Evolutionary conservation across 2,113 vertebrate species (phyloP), one percentile per base, ranked within the genome.

Genomic region (Cinclus mexicanus): DNA sequence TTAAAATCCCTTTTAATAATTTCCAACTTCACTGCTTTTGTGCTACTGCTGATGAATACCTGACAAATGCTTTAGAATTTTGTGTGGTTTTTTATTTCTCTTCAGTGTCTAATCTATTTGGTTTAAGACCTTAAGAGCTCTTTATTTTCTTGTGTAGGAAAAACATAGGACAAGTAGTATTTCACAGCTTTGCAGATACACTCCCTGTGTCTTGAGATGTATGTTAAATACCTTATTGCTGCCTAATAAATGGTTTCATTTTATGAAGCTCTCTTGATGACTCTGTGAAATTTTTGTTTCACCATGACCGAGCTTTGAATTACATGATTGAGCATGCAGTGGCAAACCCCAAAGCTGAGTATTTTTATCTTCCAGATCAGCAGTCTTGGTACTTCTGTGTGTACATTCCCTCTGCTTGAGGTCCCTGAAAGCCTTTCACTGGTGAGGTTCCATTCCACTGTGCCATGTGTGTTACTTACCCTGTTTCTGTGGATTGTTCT

Each of bases 401-500:
- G 2, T 18, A 4, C 9, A 12, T 47, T 75, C 21, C 24, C 7
- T 37, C 11, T 91, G 24, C 47, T 14, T 22, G 29, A 60, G n/a
- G 19, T n/a, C 47, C n/a, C 0, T 50, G 78, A 8, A 22, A 61
- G 41, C 49, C 46, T 77, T 90, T 80, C 12, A 10, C 31, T 23
- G 50, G 14, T 2, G 39, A 53, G 46, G 11, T n/a, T 64, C 11
- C 6, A 1, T 67, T 65, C n/a, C 37, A 1, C 21, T 46, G 1
- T 9, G 6, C 18, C 10, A 0, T 12, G 6, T 59, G 2, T 59
- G 46, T 23, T 28, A 3, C 41, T 80, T 18, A 7, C 2, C 3
- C 24, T 4, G 1, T 46, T 39, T n/a, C 28, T 35, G 23, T 46
- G 76, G 5, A 42, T 64, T 64, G 22, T 29, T 79, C 65, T 68